phyloP scores from a whole-genome alignment of 2,888 invertebrate genomes.

The Diplolepis rosae region DNA sequence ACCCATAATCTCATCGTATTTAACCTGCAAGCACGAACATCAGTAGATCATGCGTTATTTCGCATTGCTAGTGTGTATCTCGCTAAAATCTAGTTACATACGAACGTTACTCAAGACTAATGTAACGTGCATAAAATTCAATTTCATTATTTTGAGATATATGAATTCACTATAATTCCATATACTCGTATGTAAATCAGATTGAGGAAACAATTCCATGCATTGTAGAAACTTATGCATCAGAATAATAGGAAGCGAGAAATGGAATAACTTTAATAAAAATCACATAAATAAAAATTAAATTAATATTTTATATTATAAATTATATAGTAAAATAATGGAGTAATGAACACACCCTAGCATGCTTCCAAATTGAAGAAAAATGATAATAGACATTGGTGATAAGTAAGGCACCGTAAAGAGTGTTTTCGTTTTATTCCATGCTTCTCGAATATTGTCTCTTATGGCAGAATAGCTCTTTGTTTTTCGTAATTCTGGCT shows the following conservation, averaged over 20 bases:
- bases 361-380: slow-evolving; percentile 80
- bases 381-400: slow-evolving; percentile 79
- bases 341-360: slow-evolving; percentile 76
- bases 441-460: slow-evolving; percentile 76
- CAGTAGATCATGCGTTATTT: slow-evolving; percentile 19
- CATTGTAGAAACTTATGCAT: too few species aligned
- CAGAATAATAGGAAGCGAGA: too few species aligned
- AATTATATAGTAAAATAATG: too few species aligned
- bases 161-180: too few species aligned
- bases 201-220: too few species aligned
- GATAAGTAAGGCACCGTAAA: slow-evolving; percentile 79
- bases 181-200: too few species aligned
- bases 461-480: slow-evolving; percentile 66
- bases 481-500: slow-evolving; percentile 47
- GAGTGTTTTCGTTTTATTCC: slow-evolving; percentile 79
- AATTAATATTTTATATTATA: too few species aligned
- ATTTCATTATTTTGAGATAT: not conserved
- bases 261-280: too few species aligned
- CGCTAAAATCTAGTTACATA: slow-evolving; percentile 19
- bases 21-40: slow-evolving; percentile 71
- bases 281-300: too few species aligned
- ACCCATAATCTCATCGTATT: slow-evolving; percentile 78
- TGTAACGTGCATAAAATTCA: not conserved
- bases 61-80: not conserved
- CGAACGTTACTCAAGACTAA: not conserved